Conservation (phyloP, 2,113 vertebrate species). For the Alouatta palliata region DNA sequence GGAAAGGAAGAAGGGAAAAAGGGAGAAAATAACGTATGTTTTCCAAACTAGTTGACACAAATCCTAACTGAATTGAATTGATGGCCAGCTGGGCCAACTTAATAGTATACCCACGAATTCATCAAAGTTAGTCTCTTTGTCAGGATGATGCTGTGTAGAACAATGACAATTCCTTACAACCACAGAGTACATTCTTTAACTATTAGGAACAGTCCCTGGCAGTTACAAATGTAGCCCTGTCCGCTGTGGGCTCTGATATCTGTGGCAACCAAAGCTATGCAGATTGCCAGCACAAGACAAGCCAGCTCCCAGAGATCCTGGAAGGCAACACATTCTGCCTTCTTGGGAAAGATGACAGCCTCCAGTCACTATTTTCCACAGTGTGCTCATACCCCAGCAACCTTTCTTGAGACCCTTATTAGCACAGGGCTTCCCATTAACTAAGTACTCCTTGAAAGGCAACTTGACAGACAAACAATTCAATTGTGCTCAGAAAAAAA, state of each 20-base stretch:
- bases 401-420: background rate
- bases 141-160: constrained; percentile 1
- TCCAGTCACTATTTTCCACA: background rate
- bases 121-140: constrained; percentile 47
- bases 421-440: background rate
- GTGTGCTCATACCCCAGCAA: background rate
- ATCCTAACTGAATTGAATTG: constrained; percentile 52
- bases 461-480: background rate
- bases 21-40: background rate
- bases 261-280: background rate
- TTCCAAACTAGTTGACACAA: background rate
- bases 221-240: background rate
- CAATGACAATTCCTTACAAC: background rate
- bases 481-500: background rate
- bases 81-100: background rate
- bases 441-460: background rate
- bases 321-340: fast-evolving
- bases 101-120: constrained; percentile 47
- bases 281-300: background rate
- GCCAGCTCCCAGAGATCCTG: background rate
- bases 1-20: too few species aligned
- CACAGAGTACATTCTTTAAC: background rate
- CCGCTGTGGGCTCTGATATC: background rate
- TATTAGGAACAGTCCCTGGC: background rate
- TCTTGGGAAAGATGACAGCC: background rate